These are phyloP conservation scores for Fukomys damarensis DNA, from an alignment of 2,113 vertebrate species.

Conservation along the genomic window DNA sequence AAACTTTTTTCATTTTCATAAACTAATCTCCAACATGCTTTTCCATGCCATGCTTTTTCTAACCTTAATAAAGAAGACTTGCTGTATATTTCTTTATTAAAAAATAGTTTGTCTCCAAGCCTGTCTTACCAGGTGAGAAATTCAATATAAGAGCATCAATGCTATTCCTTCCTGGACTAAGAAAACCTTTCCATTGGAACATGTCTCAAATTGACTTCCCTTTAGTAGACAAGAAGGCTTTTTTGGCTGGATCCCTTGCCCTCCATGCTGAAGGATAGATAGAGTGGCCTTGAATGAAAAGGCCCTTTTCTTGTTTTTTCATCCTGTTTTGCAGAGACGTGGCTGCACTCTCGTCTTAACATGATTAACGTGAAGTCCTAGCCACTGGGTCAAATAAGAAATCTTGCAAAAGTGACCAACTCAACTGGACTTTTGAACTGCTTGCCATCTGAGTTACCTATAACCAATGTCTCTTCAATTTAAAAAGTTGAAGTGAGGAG, in stretches of 20 bases:
- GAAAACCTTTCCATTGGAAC: background rate
- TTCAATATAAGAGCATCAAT: background rate
- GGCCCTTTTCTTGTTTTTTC: background rate
- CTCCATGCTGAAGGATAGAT: background rate
- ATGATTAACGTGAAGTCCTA: background rate
- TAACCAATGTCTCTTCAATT: background rate
- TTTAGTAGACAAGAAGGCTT: background rate
- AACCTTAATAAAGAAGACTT: background rate
- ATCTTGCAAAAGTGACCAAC: background rate
- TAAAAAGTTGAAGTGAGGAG: background rate
- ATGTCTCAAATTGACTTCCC: background rate
- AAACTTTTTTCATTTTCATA: background rate
- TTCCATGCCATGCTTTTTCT: background rate
- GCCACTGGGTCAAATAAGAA: background rate
- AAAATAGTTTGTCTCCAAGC: background rate
- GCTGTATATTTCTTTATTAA: background rate
- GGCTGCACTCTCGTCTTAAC: background rate
- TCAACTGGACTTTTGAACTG: background rate
- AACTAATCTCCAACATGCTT: background rate
- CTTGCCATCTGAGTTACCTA: background rate
- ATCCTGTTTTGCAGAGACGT: background rate
- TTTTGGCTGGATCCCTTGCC: background rate
- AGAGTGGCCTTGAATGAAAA: background rate
- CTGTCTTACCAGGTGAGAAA: background rate
- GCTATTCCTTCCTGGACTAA: background rate